phyloP scores from a whole-genome alignment of 2,797 vertebrate species.

The Erithacus rubecula region DNA sequence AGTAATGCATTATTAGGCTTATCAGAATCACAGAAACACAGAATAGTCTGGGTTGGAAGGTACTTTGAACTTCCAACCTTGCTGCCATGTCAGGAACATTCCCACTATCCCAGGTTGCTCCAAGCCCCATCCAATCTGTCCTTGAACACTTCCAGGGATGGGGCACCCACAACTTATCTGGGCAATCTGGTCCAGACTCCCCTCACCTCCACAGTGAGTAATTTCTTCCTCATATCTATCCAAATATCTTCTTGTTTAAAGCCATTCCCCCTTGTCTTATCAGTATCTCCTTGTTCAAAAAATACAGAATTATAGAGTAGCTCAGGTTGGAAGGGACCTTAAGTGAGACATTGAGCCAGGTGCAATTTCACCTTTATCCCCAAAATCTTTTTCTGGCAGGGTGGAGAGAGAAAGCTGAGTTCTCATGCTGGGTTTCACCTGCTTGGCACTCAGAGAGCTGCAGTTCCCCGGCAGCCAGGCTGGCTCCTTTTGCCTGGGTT shows the following conservation, averaged over 20 bases:
- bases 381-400: background rate
- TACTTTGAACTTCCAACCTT: background rate
- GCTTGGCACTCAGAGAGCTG: background rate
- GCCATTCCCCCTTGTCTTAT: background rate
- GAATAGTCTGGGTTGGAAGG: background rate
- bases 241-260: background rate
- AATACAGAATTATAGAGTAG: background rate
- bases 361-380: background rate
- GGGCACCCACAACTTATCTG: background rate
- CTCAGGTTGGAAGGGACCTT: background rate
- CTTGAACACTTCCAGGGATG: background rate
- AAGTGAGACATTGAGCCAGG: fast-evolving
- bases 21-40: background rate
- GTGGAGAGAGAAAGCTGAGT: background rate
- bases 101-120: fast-evolving
- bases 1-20: background rate
- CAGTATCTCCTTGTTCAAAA: background rate
- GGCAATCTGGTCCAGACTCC: fast-evolving
- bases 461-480: background rate
- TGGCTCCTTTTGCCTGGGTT: background rate
- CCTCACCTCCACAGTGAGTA: background rate
- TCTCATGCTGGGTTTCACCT: background rate
- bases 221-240: background rate
- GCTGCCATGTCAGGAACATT: background rate
- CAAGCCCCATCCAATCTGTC: background rate